These are phyloP conservation scores for Siphonodentalium dalli DNA, from an alignment of 2,888 invertebrate genomes.

Conservation along the genomic window DNA sequence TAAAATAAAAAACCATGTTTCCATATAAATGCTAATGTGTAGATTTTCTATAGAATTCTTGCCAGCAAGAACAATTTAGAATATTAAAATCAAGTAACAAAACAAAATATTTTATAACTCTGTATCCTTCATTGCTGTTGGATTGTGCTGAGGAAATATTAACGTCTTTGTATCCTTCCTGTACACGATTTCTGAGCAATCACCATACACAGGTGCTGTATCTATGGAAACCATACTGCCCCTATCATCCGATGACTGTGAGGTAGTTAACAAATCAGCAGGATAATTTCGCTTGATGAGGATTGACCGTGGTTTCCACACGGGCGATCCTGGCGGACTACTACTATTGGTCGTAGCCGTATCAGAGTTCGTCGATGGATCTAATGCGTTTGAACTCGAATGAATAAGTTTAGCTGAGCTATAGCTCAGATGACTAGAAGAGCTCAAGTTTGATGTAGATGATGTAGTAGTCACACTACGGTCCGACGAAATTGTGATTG, in stretches of 20 bases:
- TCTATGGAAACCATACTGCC: slow-evolving; percentile 26
- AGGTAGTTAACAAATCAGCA: slow-evolving; percentile 10
- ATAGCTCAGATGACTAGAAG: slow-evolving; percentile 48
- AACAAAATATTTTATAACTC: slow-evolving; percentile 37
- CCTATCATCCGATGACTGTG: slow-evolving; percentile 8
- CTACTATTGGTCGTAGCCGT: slow-evolving; percentile 62
- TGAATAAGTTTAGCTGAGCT: slow-evolving; percentile 80
- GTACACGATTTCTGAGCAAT: slow-evolving; percentile 33
- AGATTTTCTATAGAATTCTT: too few relatives aligned
- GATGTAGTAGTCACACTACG: slow-evolving; percentile 40
- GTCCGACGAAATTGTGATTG: slow-evolving; percentile 34
- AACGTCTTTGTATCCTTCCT: slow-evolving; percentile 36
- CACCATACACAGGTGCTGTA: slow-evolving; percentile 27
- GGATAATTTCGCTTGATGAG: slow-evolving; percentile 25
- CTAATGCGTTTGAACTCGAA: slow-evolving; percentile 90
- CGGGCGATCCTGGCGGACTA: slow-evolving; percentile 97
- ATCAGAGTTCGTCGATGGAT: slow-evolving; percentile 76
- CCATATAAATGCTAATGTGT: too few relatives aligned
- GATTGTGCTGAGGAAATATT: slow-evolving; percentile 25
- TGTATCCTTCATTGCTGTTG: slow-evolving; percentile 34
- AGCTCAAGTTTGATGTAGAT: slow-evolving; percentile 54
- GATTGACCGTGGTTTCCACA: slow-evolving; percentile 77
- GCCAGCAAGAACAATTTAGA: too few relatives aligned
- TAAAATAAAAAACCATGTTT: too few relatives aligned
- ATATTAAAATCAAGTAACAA: too few relatives aligned